Conservation (phyloP, 2,113 vertebrate species). For the Spizaetus ornatus region DNA sequence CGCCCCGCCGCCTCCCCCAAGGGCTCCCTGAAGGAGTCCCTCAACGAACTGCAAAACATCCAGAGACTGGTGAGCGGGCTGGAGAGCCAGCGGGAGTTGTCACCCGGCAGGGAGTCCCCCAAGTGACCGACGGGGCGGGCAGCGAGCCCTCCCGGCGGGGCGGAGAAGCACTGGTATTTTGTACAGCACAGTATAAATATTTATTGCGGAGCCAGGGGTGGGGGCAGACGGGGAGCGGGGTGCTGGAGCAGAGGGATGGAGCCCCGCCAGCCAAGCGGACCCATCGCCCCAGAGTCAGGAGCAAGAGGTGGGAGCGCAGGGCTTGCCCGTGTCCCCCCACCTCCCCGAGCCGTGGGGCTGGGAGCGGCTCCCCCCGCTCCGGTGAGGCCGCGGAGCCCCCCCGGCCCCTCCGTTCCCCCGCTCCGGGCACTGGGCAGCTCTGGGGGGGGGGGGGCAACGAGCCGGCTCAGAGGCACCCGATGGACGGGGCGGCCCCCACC, state of each 20-base stretch:
- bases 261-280: too few species aligned
- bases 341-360: too few species aligned
- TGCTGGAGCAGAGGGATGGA: too few species aligned
- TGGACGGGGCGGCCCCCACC: fast-evolving
- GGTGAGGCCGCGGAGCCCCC: too few species aligned
- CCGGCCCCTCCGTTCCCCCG: too few species aligned
- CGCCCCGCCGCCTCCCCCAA: constrained; percentile 82
- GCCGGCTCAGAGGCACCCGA: neutral
- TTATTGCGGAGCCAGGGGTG: constrained; percentile 71
- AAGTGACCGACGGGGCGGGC: constrained; percentile 81
- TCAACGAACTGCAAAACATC: constrained; percentile 95
- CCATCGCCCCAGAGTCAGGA: too few species aligned
- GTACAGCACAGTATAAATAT: constrained; percentile 87
- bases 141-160: constrained; percentile 64
- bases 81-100: constrained; percentile 88
- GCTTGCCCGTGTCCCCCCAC: too few species aligned
- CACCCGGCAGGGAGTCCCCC: constrained; percentile 84
- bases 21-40: constrained; percentile 87
- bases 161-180: constrained; percentile 74
- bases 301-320: too few species aligned
- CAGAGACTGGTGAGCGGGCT: constrained; percentile 98
- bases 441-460: neutral
- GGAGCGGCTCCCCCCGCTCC: too few species aligned
- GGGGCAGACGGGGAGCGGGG: neutral
- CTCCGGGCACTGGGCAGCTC: too few species aligned